Percentiles rank a stretch among this genome's conserved stretches.
Conservation (phyloP, 1,140 invertebrate genomes). For the Philopotamus ludificatus region DNA sequence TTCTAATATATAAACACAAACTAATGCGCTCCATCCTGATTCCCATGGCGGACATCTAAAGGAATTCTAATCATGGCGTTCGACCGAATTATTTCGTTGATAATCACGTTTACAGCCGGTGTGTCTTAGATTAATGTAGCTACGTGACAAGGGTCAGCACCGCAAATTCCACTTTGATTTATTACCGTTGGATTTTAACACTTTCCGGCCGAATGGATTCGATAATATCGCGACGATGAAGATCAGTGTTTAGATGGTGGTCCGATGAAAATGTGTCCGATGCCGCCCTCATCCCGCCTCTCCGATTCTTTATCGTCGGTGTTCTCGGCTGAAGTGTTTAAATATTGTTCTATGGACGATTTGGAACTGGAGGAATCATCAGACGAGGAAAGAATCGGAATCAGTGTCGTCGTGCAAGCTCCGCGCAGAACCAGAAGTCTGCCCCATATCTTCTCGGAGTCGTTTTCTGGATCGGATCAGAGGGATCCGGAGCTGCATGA, state of each 20-base stretch:
- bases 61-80: too few species aligned
- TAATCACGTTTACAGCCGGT: neutral
- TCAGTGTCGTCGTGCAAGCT: conserved; percentile 2
- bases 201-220: too few species aligned
- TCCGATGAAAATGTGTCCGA: neutral
- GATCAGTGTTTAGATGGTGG: too few species aligned
- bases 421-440: conserved; percentile 33
- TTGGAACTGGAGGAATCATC: conserved; percentile 38
- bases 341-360: neutral
- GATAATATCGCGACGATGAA: too few species aligned
- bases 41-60: too few species aligned
- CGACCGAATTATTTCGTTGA: neutral
- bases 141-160: neutral
- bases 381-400: conserved; percentile 27
- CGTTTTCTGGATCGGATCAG: conserved; percentile 33
- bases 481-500: conserved; percentile 16
- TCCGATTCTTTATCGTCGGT: neutral
- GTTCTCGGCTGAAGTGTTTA: too few species aligned
- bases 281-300: neutral
- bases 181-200: too few species aligned
- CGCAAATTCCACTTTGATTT: too few species aligned
- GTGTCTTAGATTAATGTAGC: neutral
- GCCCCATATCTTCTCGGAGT: conserved; percentile 32
- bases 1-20: too few species aligned
- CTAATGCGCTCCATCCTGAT: too few species aligned